These are phyloP conservation scores for Sphenodon punctatus DNA, from an alignment of 2,797 vertebrate genomes.

Conservation along the genomic window DNA sequence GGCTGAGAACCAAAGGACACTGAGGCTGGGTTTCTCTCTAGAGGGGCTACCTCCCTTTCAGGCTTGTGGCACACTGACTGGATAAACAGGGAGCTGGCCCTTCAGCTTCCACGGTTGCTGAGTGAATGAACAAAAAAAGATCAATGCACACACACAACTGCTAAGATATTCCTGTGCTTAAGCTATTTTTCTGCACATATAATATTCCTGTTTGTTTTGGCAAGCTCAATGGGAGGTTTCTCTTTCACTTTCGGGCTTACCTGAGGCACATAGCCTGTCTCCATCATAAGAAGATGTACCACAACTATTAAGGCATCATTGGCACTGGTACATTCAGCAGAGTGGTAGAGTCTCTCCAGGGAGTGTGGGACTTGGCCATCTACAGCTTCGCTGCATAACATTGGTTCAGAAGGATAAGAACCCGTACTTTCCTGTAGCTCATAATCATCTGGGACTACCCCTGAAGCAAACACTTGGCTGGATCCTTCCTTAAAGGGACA, in stretches of 20 bases:
- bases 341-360: slow-evolving; percentile 85
- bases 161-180: neutral
- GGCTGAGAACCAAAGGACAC: neutral
- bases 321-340: slow-evolving; percentile 73
- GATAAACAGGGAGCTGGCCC: neutral
- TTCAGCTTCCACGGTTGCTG: neutral
- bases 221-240: neutral
- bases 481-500: slow-evolving; percentile 68
- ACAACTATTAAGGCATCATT: slow-evolving; percentile 85
- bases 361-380: slow-evolving; percentile 87
- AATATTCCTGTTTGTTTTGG: too few relatives aligned
- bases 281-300: slow-evolving; percentile 89
- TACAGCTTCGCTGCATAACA: slow-evolving; percentile 89
- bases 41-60: neutral
- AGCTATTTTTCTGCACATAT: too few relatives aligned
- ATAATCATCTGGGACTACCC: slow-evolving; percentile 43
- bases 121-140: neutral
- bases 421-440: slow-evolving; percentile 57
- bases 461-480: slow-evolving; percentile 57
- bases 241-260: slow-evolving; percentile 65
- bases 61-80: neutral
- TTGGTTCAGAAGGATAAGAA: slow-evolving; percentile 80
- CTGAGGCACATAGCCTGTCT: slow-evolving; percentile 88
- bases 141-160: neutral
- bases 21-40: neutral